A percentile compares a stretch with the other conserved stretches of the same genome.
These are phyloP conservation scores for Deilephila porcellus DNA, from an alignment of 2,888 invertebrate species.

Conservation along the genomic window DNA sequence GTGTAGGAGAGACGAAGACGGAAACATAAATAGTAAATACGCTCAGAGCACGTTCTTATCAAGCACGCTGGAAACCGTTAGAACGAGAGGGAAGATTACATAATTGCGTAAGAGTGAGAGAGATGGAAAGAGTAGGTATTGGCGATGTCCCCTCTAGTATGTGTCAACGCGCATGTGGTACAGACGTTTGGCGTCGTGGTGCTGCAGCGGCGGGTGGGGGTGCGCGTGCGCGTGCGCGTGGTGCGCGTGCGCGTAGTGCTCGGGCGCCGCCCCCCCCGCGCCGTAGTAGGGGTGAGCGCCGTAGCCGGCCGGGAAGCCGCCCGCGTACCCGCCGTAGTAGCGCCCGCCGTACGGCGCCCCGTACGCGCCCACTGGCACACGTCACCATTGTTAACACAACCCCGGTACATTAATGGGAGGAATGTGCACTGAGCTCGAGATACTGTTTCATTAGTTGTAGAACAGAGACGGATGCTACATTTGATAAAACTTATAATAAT, in stretches of 20 bases:
- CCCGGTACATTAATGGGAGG: conserved; percentile 1
- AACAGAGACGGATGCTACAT: too few species aligned
- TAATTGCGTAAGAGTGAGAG: background rate
- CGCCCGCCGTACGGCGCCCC: conserved; percentile 69
- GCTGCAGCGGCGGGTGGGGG: conserved; percentile 42
- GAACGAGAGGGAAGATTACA: too few species aligned
- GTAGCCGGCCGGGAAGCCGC: conserved; percentile 58
- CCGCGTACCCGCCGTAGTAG: conserved; percentile 71
- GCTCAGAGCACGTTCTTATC: too few species aligned
- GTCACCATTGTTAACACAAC: conserved; percentile 24
- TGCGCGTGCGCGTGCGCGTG: conserved; percentile 46
- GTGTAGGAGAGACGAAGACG: too few species aligned
- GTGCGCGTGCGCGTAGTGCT: conserved; percentile 47
- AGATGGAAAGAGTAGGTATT: background rate
- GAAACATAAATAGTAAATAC: too few species aligned
- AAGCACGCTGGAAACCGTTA: too few species aligned
- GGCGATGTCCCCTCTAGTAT: too few species aligned
- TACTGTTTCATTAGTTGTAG: background rate
- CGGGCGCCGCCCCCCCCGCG: conserved; percentile 44
- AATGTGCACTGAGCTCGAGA: background rate
- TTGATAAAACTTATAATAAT: too few species aligned
- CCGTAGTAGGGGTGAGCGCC: conserved; percentile 52
- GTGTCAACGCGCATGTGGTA: conserved; percentile 30
- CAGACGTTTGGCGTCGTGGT: conserved; percentile 70
- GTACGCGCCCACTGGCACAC: conserved; percentile 55